Evolutionary conservation across 2,888 invertebrate genomes (phyloP).

Genomic region (Drepanosiphum platanoidis): DNA sequence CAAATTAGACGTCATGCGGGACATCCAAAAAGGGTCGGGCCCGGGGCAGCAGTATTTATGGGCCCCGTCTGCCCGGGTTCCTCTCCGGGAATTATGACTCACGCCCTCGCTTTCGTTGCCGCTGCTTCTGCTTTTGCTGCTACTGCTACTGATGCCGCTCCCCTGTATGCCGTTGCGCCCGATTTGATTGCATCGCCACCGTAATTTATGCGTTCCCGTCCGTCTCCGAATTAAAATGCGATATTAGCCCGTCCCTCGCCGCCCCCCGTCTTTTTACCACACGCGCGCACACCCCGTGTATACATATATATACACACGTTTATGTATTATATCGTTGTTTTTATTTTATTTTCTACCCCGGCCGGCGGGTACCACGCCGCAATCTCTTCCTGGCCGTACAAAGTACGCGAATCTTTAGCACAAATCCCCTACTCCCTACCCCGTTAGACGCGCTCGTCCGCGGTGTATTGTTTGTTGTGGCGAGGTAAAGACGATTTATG

Average conservation of each 20-base stretch:
- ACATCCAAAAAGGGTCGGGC: constrained; percentile 52
- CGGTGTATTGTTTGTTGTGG: not conserved
- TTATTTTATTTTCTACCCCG: not conserved
- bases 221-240: constrained; percentile 50
- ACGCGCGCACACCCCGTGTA: not conserved
- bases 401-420: not conserved
- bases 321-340: not conserved
- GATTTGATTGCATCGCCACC: constrained; percentile 52
- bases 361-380: not conserved
- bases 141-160: no score
- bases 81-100: constrained; percentile 56
- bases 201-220: constrained; percentile 48
- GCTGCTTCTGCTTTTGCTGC: not conserved
- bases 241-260: constrained; percentile 17
- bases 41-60: constrained; percentile 46
- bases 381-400: not conserved
- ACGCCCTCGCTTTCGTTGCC: constrained; percentile 44
- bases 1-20: constrained; percentile 57
- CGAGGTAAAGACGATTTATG: constrained; percentile 28
- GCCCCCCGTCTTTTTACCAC: not conserved
- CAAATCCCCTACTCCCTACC: not conserved
- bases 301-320: not conserved
- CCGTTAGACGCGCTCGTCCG: no score
- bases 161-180: constrained; percentile 7
- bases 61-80: constrained; percentile 42